Evolutionary conservation across 2,797 vertebrate species (phyloP).

Genomic region (Jordanella pulchra): DNA sequence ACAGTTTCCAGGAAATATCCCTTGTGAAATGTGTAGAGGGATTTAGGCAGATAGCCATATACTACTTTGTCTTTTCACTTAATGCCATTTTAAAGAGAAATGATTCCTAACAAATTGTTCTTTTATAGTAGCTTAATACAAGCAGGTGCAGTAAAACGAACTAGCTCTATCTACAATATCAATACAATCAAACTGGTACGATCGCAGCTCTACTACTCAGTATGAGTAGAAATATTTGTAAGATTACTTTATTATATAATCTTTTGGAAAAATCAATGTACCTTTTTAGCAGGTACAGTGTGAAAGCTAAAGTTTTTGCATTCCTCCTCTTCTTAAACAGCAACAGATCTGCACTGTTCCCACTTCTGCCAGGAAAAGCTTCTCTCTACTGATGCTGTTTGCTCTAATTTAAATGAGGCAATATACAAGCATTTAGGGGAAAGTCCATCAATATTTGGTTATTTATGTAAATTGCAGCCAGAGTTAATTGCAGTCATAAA

Average conservation of each 20-base stretch:
- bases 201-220: background rate
- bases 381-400: background rate
- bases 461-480: background rate
- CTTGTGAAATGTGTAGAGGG: conserved; percentile 12
- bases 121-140: background rate
- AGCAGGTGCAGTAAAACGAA: background rate
- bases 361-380: background rate
- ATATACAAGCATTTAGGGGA: background rate
- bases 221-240: background rate
- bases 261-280: background rate
- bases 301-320: background rate
- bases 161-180: too few relatives aligned
- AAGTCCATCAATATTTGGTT: background rate
- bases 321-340: background rate
- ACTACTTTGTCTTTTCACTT: conserved; percentile 9
- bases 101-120: background rate
- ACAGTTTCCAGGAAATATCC: conserved; percentile 30
- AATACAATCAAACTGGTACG: background rate
- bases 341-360: background rate
- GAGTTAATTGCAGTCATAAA: background rate
- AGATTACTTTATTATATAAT: background rate
- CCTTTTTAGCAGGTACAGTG: background rate
- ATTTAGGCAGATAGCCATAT: conserved; percentile 32
- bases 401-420: background rate
- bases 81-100: conserved; percentile 11